Evolutionary conservation across 30 jellyfish, hydroid and myxozoan species (phyloP).

Genomic region (Chironex yamaguchii): DNA sequence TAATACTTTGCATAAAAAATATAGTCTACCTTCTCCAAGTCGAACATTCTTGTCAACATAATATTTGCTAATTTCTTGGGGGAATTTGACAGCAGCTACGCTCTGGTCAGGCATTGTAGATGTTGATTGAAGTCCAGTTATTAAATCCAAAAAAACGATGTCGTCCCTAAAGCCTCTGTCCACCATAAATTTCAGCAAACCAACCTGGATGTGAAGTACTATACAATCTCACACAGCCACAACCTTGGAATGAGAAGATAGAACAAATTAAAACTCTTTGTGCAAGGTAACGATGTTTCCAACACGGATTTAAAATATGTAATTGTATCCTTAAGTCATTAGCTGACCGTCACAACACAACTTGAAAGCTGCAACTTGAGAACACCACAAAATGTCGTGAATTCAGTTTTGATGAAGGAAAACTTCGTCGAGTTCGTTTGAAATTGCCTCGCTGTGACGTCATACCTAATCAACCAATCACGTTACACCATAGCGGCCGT

Average conservation of each 20-base stretch:
- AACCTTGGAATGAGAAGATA: too few relatives aligned
- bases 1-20: too few relatives aligned
- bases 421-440: background rate
- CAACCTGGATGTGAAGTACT: too few relatives aligned
- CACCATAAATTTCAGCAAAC: background rate
- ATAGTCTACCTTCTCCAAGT: constrained; percentile 96
- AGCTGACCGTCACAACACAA: too few relatives aligned
- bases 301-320: too few relatives aligned
- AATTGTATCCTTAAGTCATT: too few relatives aligned
- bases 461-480: background rate
- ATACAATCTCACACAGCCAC: too few relatives aligned
- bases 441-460: constrained; percentile 1
- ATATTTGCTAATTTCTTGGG: constrained; percentile 66
- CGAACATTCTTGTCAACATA: constrained; percentile 75
- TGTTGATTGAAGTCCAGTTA: background rate
- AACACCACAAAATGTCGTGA: background rate
- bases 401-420: background rate
- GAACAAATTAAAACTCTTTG: too few relatives aligned
- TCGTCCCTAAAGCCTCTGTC: too few relatives aligned
- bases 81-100: constrained; percentile 40
- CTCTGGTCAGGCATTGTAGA: background rate
- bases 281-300: too few relatives aligned
- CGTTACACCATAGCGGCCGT: too few relatives aligned
- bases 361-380: background rate
- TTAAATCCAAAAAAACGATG: too few relatives aligned